Evolutionary conservation across 2,113 vertebrate genomes (phyloP).

Genomic region (Hystrix cristata): DNA sequence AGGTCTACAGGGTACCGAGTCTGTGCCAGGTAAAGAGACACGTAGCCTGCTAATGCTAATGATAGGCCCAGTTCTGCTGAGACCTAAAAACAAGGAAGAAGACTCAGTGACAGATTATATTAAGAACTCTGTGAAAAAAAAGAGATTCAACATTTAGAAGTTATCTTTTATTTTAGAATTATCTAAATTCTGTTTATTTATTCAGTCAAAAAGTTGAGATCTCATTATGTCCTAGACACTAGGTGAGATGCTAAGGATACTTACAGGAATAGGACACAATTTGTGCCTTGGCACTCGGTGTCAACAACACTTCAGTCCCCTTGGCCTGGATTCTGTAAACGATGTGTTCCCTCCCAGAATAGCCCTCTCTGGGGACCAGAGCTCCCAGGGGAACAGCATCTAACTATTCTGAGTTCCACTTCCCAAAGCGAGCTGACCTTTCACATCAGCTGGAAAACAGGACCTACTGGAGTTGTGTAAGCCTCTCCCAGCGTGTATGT

Average conservation of each 20-base stretch:
- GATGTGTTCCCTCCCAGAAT: conserved; percentile 69
- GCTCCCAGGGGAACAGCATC: conserved; percentile 40
- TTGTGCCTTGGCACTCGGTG: background rate
- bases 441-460: conserved; percentile 1
- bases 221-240: background rate
- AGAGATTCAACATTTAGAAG: background rate
- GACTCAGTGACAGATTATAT: background rate
- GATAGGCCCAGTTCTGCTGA: background rate
- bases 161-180: conserved; percentile 8
- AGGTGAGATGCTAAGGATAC: background rate
- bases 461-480: background rate
- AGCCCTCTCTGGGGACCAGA: conserved; percentile 11
- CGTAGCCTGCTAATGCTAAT: accelerated
- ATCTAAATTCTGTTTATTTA: background rate
- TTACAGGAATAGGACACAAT: background rate
- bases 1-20: background rate
- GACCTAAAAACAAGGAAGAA: background rate
- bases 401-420: conserved; percentile 52
- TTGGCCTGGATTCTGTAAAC: background rate
- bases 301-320: background rate
- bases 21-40: background rate
- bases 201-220: background rate
- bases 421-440: conserved; percentile 58
- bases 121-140: conserved; percentile 45
- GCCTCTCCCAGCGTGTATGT: background rate